Base-by-base conservation (phyloP, 1,140 invertebrate species). In the Zaprionus kolodkinae region DNA sequence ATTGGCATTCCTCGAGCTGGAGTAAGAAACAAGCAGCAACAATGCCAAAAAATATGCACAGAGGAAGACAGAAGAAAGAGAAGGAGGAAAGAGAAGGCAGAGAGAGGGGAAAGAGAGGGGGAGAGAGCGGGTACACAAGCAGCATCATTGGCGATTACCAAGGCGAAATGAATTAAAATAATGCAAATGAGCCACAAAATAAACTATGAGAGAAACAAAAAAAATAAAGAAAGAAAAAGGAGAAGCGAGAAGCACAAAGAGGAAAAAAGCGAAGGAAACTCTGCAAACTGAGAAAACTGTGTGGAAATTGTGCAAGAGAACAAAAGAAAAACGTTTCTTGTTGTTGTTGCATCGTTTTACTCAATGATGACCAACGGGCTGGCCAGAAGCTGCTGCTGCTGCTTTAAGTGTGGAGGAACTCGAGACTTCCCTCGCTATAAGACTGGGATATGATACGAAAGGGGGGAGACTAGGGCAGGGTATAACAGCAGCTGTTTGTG, bases 161-260 rank as follows among this genome's bases (percentile, higher is more conserved):
- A 50, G 63, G 50, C 55, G 81, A 73, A 85, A 85, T 79, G 61
- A 76, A 86, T 86, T 88, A 70, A 87, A 88, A 84, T 80, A 88
- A 87, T 87, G 84, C 84, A 87, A 87, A 87, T 87, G 85, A 88
- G 77, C 77, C 69, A 79, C 83, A 73, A 73, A 79, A 79, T 62
- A 75, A 74, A 80, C 79, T 64, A 63, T 55, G 66, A 60, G 68
- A 45, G 54, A 7, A 5, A 35, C 4, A 40, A 36, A 60, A 27
- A 66, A 66, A 21, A 21, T 21, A 21, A 21, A 21, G n/a, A n/a
- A n/a, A n/a, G n/a, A n/a, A n/a, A n/a, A n/a, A n/a, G n/a, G n/a
- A n/a, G n/a, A n/a, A 21, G 21, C 21, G 21, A 21, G n/a, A 67
- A 17, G 11, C 25, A 65, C n/a, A 45, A 21, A n/a, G 1, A 12